Percentiles rank a stretch among this genome's conserved stretches.
These are phyloP conservation scores for Meteorus sp. DNA, from an alignment of 1,140 invertebrate genomes.

Conservation along the genomic window DNA sequence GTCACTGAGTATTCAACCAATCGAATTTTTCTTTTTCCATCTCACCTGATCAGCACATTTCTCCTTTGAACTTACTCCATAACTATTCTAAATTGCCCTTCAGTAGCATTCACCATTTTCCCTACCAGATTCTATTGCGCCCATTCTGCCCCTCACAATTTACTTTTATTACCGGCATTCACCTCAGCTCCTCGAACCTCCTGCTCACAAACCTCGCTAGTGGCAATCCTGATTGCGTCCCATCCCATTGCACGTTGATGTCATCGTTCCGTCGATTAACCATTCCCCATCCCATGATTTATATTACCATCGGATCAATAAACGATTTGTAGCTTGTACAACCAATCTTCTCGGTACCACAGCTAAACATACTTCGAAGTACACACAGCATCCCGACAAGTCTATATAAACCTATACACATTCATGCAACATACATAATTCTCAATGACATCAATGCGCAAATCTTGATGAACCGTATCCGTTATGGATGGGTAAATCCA, in stretches of 20 bases:
- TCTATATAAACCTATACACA: too few species aligned
- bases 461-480: too few species aligned
- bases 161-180: conserved; percentile 16
- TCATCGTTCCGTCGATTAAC: conserved; percentile 31
- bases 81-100: too few species aligned
- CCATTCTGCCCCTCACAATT: neutral
- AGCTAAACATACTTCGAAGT: too few species aligned
- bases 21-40: neutral
- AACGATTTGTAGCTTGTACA: conserved; percentile 27
- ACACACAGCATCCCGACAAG: too few species aligned
- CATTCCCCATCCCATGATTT: conserved; percentile 7
- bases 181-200: conserved; percentile 8
- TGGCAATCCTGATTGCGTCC: neutral
- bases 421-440: neutral
- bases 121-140: neutral
- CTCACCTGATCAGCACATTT: neutral
- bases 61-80: neutral
- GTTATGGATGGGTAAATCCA: too few species aligned
- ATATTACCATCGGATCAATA: conserved; percentile 20
- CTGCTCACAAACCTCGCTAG: neutral
- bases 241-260: conserved; percentile 9
- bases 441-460: too few species aligned
- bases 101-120: too few species aligned
- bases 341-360: too few species aligned
- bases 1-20: neutral